Evolutionary conservation across 2,797 vertebrate species (phyloP), one percentile per base, ranked within the genome.

Genomic region (Arremon brunneinucha): DNA sequence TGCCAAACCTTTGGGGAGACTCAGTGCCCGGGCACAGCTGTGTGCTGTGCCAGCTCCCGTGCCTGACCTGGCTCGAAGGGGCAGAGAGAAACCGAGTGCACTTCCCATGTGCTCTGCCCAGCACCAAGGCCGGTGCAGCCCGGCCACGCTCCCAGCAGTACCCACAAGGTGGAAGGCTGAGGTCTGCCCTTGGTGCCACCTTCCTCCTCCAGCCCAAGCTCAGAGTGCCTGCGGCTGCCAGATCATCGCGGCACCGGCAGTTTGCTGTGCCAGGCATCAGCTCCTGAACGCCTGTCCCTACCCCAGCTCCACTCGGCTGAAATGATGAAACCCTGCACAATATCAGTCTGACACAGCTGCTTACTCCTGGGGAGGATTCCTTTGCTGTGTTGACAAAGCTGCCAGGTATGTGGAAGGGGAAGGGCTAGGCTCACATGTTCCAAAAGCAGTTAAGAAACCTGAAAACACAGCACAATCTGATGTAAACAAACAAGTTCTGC

Each of bases 401-500:
- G 81, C 83, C 89, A 96, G 95, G 89, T 91, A 94, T 94, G 87
- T 97, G 92, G 87, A 95, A 90, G 93, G 78, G 90, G 83, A 93
- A 94, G 85, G 85, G 79, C 90, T 34, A 89, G 78, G 67, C 87
- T 96, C 94, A 84, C 80, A 82, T 91, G 93, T 86, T 94, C 89
- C 14, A 1, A 87, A 79, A 75, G 89, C 62, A 81, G 93, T 94
- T 96, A 90, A 89, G 95, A 95, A 90, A 96, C 78, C 44, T 91
- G 94, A 94, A 96, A 95, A 90, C 86, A 89, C 76, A 75, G 72
- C 84, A 84, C 65, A 89, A 74, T 93, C 87, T 87, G 90, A 95
- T 94, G 87, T 93, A 95, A 96, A 95, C 90, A 92, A 95, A 96
- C 89, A 94, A 96, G 95, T 95, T 94, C 85, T 95, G 84, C 89